Evolutionary conservation across 2,113 vertebrate species (phyloP), one percentile per base, ranked within the genome.

Genomic region (Lophius piscatorius): DNA sequence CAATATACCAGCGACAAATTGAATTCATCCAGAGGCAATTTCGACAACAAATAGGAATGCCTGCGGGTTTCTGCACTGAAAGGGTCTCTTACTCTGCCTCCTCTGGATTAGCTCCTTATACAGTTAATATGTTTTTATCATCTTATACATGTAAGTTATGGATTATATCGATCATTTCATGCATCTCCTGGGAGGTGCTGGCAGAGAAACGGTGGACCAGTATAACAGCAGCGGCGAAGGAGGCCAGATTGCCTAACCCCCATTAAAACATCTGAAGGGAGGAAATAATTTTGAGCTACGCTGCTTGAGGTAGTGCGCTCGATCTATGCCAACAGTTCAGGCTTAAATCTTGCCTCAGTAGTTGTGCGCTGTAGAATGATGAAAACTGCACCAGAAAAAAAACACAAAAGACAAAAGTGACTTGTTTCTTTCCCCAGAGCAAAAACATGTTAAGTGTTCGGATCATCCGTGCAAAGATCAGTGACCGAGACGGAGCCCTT

Each of bases 1-100:
- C 83, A 88, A 91, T 85, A 87, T 74, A 84, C 83, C 82, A 51
- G 76, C 72, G 64, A 86, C 87, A 88, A 89, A 90, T 86, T 87
- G 80, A 88, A 89, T 88, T 87, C 76, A 84, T 90, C 82, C 81
- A 52, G 60, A 78, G 69, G 76, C 83, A 84, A 86, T 88, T 89
- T 84, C 54, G 17, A 78, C 71, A 70, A n/a, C 54, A 35, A 67
- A 42, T 23, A 57, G 75, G 80, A 84, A 62, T 54, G 64, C 33
- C 35, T 65, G 74, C 75, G 74, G 57, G 70, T 79, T 78, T 79
- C 48, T 73, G 68, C 40, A 47, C 41, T 23, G 55, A 77, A 58
- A 66, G 65, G 69, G 65, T 57, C 56, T 73, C 78, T 73, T 66
- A 71, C 67, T 51, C 52, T 41, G 56, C 76, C 75, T 62, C 67